Evolutionary conservation across 1,140 invertebrate species (phyloP), one percentile per base, ranked within the genome.

Genomic region (Brachionus angularis): DNA sequence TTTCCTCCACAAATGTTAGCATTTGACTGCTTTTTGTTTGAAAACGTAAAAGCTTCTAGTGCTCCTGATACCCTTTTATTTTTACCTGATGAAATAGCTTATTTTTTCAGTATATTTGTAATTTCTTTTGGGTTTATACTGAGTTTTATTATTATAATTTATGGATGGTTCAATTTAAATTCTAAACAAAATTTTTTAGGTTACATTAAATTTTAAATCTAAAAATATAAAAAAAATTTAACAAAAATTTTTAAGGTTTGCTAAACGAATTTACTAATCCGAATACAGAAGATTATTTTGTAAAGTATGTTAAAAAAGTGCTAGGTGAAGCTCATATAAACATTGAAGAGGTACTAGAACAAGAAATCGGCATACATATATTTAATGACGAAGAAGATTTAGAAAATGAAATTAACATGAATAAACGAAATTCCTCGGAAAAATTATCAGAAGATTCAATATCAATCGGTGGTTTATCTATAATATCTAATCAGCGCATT

Each of bases 271-370:
- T 55, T 16, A 18, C n/a, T 1, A 34, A 34, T 18, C 31, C 27
- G 2, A 16, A 12, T 21, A 29, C 36, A 10, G 34, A 58, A 58
- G 53, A 58, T 39, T 31, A 36, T 5, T 58, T 58, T 39, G 23
- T 39, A 23, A 58, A 36, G 12, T 58, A 58, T 58, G 53, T 58
- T 1, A 58, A 58, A 58, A 39, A 58, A 58, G 18, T 58, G 36
- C 33, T 58, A 4, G 12, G n/a, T 3, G 53, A 58, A 39, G 36
- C 53, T 2, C 53, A 58, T 27, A 39, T 58, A 25, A 58, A 58
- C n/a, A 12, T 23, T 42, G 21, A 42, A 23, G 53, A 58, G 10
- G 12, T 58, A 58, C 8, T 18, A 2, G 33, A n/a, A 3, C 12
- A 39, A 3, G 53, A 58, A 25, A 23, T 39, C 10, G 16, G 23